Conservation (phyloP, 2,113 vertebrate genomes). For the Danio rerio region DNA sequence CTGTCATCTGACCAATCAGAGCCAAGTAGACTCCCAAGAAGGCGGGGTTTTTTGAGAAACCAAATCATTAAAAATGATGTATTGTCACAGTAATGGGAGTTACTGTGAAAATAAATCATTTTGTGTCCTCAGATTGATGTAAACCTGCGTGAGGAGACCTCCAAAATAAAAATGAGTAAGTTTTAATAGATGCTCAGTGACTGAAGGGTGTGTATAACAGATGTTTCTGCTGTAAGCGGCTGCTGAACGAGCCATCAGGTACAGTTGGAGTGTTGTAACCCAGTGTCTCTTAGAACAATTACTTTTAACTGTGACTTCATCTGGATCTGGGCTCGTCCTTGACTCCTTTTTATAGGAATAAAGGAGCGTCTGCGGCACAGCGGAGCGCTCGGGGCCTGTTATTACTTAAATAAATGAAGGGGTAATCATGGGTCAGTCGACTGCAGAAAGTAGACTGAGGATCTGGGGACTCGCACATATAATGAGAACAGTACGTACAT, state of each 20-base stretch:
- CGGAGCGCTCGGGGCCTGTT: slow-evolving; percentile 83
- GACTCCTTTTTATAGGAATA: slow-evolving; percentile 68
- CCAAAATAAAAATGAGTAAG: too few relatives aligned
- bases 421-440: slow-evolving; percentile 81
- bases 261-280: not conserved
- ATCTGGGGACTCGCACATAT: slow-evolving; percentile 63
- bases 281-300: slow-evolving; percentile 14
- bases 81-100: too few relatives aligned
- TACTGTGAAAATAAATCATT: too few relatives aligned
- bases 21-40: too few relatives aligned
- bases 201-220: too few relatives aligned
- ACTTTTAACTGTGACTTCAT: slow-evolving; percentile 25
- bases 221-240: not conserved
- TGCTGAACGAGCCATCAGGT: not conserved
- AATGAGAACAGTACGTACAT: slow-evolving; percentile 80
- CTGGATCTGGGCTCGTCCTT: slow-evolving; percentile 57
- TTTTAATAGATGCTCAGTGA: too few relatives aligned
- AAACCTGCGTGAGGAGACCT: too few relatives aligned
- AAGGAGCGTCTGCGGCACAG: slow-evolving; percentile 42
- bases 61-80: too few relatives aligned
- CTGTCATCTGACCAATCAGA: too few relatives aligned
- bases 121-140: too few relatives aligned
- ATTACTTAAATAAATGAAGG: slow-evolving; percentile 90
- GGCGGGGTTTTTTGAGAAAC: too few relatives aligned
- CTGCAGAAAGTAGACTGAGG: slow-evolving; percentile 76